phyloP scores from a whole-genome alignment of 1,140 invertebrate species.

The Drosophila repletoides region DNA sequence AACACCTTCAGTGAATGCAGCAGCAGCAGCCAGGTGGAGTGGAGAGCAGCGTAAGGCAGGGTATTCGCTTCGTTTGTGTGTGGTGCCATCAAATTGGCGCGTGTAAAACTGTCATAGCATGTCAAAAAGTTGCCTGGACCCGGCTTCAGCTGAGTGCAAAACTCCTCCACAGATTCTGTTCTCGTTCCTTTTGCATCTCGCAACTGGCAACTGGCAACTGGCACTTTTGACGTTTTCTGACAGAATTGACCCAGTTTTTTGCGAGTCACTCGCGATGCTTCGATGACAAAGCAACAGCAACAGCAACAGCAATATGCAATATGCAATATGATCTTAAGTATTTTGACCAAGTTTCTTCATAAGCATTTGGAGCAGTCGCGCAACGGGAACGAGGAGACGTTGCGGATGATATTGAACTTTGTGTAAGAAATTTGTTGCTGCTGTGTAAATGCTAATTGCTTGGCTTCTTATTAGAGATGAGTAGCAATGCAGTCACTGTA shows the following conservation, averaged over 20 bases:
- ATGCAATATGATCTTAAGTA: constrained; percentile 44
- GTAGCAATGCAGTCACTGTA: no score
- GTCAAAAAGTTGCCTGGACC: constrained; percentile 62
- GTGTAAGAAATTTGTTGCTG: constrained; percentile 30
- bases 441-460: constrained; percentile 64
- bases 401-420: constrained; percentile 60
- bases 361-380: constrained; percentile 61
- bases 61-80: constrained; percentile 20
- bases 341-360: constrained; percentile 65
- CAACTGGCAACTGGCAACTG: no score
- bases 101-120: constrained; percentile 59
- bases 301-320: no score
- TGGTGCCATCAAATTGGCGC: constrained; percentile 37
- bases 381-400: background rate
- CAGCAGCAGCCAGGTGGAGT: no score
- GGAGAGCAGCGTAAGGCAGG: constrained; percentile 1
- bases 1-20: background rate
- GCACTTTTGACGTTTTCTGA: constrained; percentile 63
- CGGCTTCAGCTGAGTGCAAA: constrained; percentile 32
- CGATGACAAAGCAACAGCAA: constrained; percentile 35
- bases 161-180: constrained; percentile 63
- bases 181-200: constrained; percentile 26
- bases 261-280: constrained; percentile 11
- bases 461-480: no score
- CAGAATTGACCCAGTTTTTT: constrained; percentile 63